Base-by-base conservation (phyloP, 2,113 vertebrate genomes). In the Spheniscus mendiculus region DNA sequence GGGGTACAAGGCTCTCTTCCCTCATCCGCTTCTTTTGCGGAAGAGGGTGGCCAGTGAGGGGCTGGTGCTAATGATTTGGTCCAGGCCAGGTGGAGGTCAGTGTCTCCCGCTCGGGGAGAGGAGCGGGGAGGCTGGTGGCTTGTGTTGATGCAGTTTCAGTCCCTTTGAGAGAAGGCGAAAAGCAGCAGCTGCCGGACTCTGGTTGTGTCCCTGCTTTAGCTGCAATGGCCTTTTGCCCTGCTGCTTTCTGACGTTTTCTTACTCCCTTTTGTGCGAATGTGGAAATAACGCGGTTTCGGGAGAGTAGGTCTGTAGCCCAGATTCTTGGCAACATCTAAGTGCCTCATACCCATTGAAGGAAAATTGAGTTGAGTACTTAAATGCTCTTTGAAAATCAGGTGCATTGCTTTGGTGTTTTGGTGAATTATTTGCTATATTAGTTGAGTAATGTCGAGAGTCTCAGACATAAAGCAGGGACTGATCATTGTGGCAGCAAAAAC, bases 271-370 rank as follows among this genome's bases (percentile, higher is more conserved):
- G 21, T 82, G 30, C 4, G 12, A 65, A 44, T 15, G 49, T 85
- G 52, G 40, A 65, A 90, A 36, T 72, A 69, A 59, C 12, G 4
- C 0, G 0, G 7, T 67, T 85, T 50, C 0, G 2, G 29, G 56
- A 79, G 29, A 76, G 5, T 3, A 18, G 42, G 2, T 73, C 19
- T 62, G 19, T 38, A 74, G 56, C 29, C 50, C 38, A n/a, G 13
- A 15, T 69, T 86, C 7, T 13, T 58, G 50, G 47, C 0, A 0
- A 50, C 7, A 3, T 52, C 6, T 1, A 15, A 70, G 30, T 40
- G 15, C 40, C 29, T 87, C 8, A 22, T 53, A 61, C 8, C 8
- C 29, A 25, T 36, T 62, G 52, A 71, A 71, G 25, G 32, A 53
- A 74, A 74, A 45, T 7, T 36, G 53, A 62, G 21, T 40, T 50